Evolutionary conservation across 2,113 vertebrate genomes (phyloP), one percentile per base, ranked within the genome.

Genomic region (Mesitornis unicolor): DNA sequence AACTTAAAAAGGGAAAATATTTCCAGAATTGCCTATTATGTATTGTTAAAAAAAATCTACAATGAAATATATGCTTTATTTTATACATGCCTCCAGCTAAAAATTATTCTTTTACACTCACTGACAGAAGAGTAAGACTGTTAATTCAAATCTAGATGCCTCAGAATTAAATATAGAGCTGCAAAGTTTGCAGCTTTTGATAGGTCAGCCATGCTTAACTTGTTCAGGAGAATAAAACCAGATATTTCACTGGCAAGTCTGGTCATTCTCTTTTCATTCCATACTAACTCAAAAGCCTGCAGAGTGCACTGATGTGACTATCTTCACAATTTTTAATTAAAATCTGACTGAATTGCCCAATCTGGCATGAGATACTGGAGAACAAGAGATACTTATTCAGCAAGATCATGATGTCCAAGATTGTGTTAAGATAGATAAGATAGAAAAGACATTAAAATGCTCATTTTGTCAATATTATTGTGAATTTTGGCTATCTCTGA

Each of bases 1-100:
- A 98, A 98, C 95, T 97, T 98, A 98, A 98, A 98, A 98, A 98
- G 97, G 97, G 96, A 98, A 98, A 98, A 98, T 98, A 98, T 98
- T 98, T 98, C 97, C 97, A 98, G 98, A 98, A 98, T 98, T 98
- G 97, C 97, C 97, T 96, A 98, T 98, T 98, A 98, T 97, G 90
- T 96, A 97, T 97, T 97, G 97, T 98, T 97, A 92, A 95, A 93
- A 98, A 98, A 97, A 96, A 89, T 21, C 92, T 92, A 73, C 92
- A 95, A 96, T 97, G 96, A 98, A 98, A 98, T 98, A 97, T 94
- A 96, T 96, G 86, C 97, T 97, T 97, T 97, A 96, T 97, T 98
- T 98, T 97, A 97, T 95, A 97, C 81, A 94, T 87, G 96, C 98
- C 97, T 98, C 95, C 79, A 97, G 96, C 96, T 97, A 97, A 95